Percentiles rank a stretch among this genome's conserved stretches.
These are phyloP conservation scores for Gorilla gorilla DNA, from an alignment of 2,113 vertebrate species.

Conservation along the genomic window DNA sequence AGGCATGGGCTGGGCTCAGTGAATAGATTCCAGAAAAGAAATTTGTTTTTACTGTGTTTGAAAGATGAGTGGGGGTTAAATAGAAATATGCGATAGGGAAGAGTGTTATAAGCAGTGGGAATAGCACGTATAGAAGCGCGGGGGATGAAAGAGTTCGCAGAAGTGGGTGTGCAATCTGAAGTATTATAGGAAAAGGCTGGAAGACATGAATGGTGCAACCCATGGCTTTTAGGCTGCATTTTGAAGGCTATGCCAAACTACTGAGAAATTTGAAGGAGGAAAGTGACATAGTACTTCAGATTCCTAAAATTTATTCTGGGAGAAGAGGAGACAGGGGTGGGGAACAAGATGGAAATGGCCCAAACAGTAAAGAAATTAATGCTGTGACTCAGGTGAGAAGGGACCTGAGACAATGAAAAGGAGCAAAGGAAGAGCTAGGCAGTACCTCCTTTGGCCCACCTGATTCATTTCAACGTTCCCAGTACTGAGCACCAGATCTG, in stretches of 20 bases:
- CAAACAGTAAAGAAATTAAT: background rate
- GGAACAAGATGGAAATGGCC: background rate
- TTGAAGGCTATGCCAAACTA: background rate
- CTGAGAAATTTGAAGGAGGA: background rate
- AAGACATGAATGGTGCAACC: background rate
- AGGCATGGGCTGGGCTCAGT: background rate
- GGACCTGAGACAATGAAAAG: background rate
- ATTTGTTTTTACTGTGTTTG: background rate
- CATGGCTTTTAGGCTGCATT: background rate
- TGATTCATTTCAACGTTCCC: background rate
- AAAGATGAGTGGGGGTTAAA: background rate
- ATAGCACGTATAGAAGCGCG: background rate
- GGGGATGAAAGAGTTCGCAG: background rate
- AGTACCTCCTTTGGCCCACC: background rate
- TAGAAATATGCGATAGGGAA: background rate
- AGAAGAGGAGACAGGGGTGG: background rate
- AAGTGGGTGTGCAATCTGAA: background rate
- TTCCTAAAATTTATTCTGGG: background rate
- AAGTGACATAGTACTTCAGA: background rate
- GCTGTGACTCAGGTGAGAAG: background rate
- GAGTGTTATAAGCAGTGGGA: background rate
- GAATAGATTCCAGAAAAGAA: slow-evolving; percentile 21
- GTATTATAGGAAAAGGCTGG: background rate
- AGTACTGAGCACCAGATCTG: background rate
- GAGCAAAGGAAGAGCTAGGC: background rate